phyloP scores from a whole-genome alignment of 2,797 vertebrate species.

The Pangasius larnaudii region DNA sequence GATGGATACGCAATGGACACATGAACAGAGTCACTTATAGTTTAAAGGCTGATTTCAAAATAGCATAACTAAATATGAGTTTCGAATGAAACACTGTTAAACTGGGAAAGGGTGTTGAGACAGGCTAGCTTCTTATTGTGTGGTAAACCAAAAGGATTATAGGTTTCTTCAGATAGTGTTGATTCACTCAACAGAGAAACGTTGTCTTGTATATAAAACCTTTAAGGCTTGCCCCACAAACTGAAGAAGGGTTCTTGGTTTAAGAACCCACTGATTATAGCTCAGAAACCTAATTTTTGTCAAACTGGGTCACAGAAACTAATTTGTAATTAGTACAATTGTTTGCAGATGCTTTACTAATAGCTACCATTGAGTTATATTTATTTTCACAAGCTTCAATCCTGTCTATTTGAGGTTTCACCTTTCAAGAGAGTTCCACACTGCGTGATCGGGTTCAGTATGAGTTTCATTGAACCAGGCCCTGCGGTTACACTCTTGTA shows the following conservation, averaged over 20 bases:
- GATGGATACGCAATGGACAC: too few relatives aligned
- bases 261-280: neutral
- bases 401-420: neutral
- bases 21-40: neutral
- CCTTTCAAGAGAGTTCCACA: neutral
- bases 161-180: neutral
- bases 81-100: neutral
- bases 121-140: neutral
- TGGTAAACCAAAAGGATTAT: neutral
- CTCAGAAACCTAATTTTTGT: neutral
- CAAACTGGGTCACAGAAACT: neutral
- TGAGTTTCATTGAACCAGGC: neutral
- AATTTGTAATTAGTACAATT: neutral
- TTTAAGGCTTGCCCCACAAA: neutral
- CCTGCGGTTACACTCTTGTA: neutral
- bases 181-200: neutral
- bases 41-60: neutral
- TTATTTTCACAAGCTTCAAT: neutral
- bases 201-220: neutral
- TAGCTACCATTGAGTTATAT: neutral
- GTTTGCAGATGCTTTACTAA: neutral
- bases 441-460: too few relatives aligned
- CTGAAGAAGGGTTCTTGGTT: neutral
- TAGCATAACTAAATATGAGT: neutral
- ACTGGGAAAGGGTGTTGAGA: neutral